Evolutionary conservation across 53 echinoderm and acorn worm species (phyloP).

Genomic region (Astropecten irregularis): DNA sequence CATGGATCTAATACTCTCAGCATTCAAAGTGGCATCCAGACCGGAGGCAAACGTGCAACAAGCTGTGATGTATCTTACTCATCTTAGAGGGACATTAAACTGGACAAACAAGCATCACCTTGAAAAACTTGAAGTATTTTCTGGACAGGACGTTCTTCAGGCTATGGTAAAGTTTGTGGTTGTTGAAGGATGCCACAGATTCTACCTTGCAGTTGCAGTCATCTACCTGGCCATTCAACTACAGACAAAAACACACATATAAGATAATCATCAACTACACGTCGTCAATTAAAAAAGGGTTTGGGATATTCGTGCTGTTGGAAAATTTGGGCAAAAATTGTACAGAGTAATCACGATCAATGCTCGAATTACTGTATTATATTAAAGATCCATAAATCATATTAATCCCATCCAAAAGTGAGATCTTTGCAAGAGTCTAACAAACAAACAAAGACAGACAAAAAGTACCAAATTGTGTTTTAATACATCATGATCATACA

Average conservation of each 20-base stretch:
- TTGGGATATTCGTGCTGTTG: neutral
- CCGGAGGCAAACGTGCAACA: too few relatives aligned
- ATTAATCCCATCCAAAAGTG: neutral
- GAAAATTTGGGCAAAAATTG: neutral
- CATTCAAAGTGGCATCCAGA: too few relatives aligned
- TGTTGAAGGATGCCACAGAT: constrained; percentile 86
- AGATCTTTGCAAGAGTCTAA: neutral
- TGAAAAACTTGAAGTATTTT: constrained; percentile 90
- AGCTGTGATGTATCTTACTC: too few relatives aligned
- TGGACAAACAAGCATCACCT: constrained; percentile 51
- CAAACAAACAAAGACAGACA: too few relatives aligned
- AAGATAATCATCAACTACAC: neutral
- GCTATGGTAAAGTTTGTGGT: constrained; percentile 65
- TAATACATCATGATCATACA: too few relatives aligned
- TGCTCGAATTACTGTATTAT: neutral
- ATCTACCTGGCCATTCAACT: constrained; percentile 86
- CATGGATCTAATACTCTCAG: too few relatives aligned
- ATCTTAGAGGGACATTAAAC: neutral
- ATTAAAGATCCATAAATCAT: neutral
- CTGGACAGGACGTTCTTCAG: constrained; percentile 62
- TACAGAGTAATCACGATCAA: neutral
- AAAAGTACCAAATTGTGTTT: too few relatives aligned
- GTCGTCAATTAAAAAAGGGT: neutral
- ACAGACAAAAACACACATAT: neutral
- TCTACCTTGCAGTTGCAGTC: constrained; percentile 94